Conservation (phyloP, 2,797 vertebrate genomes). For the Nannoperca obscura region DNA sequence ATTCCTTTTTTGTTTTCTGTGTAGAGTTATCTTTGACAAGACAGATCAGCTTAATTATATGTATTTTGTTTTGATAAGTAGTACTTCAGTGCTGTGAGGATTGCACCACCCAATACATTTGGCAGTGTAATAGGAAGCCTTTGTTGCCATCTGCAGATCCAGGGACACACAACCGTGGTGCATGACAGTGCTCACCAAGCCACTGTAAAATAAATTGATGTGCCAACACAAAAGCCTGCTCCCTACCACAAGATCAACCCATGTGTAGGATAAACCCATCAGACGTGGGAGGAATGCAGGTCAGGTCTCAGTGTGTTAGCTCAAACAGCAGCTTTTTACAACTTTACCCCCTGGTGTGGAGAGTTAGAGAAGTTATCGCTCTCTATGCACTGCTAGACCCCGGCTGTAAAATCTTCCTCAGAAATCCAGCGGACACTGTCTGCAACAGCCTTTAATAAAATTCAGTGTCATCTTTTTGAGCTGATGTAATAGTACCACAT, state of each 20-base stretch:
- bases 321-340: constrained; percentile 32
- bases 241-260: constrained; percentile 17
- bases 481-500: constrained; percentile 20
- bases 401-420: constrained; percentile 13
- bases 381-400: background rate
- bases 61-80: constrained; percentile 33
- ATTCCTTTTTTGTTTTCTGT: constrained; percentile 30
- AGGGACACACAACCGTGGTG: constrained; percentile 8
- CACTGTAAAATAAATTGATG: constrained; percentile 30
- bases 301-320: constrained; percentile 42
- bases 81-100: background rate
- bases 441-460: constrained; percentile 30
- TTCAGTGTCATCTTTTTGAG: constrained; percentile 30
- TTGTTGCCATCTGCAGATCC: constrained; percentile 7
- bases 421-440: background rate
- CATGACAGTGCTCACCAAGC: constrained; percentile 16
- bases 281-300: constrained; percentile 45
- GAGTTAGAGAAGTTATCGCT: constrained; percentile 10
- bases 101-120: background rate
- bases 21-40: constrained; percentile 27
- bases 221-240: constrained; percentile 2
- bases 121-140: background rate
- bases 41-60: constrained; percentile 22
- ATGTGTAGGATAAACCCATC: constrained; percentile 36
- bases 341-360: constrained; percentile 6